Evolutionary conservation across 2,113 vertebrate species (phyloP).

Genomic region (Sterna hirundo): DNA sequence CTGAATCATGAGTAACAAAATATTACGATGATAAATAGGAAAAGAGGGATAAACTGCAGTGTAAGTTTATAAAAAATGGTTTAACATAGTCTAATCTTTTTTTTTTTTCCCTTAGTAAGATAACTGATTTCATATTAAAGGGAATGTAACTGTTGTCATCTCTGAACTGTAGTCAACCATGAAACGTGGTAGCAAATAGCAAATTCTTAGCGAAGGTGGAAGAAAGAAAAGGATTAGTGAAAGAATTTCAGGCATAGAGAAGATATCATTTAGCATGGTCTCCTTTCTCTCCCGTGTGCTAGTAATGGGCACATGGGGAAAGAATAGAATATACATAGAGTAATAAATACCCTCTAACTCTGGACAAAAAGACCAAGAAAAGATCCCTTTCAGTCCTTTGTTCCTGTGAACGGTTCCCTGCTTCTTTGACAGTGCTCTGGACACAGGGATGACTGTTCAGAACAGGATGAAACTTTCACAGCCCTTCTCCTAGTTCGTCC

Average conservation of each 20-base stretch:
- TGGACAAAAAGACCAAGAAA: background rate
- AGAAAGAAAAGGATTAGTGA: background rate
- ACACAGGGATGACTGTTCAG: background rate
- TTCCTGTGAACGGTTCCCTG: background rate
- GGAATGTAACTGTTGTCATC: background rate
- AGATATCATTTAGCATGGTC: background rate
- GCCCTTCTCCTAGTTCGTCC: background rate
- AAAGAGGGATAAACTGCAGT: background rate
- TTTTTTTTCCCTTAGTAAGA: background rate
- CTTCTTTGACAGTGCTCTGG: background rate
- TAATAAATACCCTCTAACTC: background rate
- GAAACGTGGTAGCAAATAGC: background rate
- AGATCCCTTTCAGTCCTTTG: background rate
- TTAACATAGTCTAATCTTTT: background rate
- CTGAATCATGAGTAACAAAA: slow-evolving; percentile 1
- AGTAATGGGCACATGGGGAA: background rate
- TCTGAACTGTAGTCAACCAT: background rate
- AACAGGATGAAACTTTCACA: background rate
- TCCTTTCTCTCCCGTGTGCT: background rate
- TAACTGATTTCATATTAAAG: background rate
- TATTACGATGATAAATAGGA: background rate
- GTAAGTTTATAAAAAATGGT: background rate
- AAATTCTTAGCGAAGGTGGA: slow-evolving; percentile 9
- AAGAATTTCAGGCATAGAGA: background rate
- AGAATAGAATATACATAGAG: background rate